Base-by-base conservation (phyloP, 1,140 invertebrate genomes). In the Papilio polyxenes region DNA sequence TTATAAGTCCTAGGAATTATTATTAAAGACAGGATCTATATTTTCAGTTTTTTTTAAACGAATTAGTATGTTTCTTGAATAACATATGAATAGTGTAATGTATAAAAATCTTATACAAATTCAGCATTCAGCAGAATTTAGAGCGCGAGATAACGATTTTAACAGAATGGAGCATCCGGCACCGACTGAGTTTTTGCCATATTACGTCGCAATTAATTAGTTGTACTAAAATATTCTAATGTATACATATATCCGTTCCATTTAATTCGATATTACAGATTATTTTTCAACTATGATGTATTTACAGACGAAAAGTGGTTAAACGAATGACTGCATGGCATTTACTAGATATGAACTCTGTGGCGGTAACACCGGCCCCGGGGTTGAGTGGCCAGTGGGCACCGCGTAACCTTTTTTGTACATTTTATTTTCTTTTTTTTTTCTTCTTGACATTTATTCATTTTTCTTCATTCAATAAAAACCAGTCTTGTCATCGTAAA, bases 191-290 rank as follows among this genome's bases (percentile, higher is more conserved):
- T 31, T 40, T 72, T 72, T 72, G 65, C 31, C 65, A 72, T 13
- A 37, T 72, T 72, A 72, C 65, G 31, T 37, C 65, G 65, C 65
- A 72, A 37, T 72, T 37, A 69, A 69, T 23, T 65, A 31, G 65
- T 72, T 72, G 6, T 37, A 37, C 53, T 81, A 59, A 82, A 69
- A 81, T 51, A 76, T 82, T 75, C 59, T 86, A 81, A 84, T 77
- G 40, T 82, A 82, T 84, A 65, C 59, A 65, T 65, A 65, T 37
- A 11, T 72, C 31, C 31, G 31, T 72, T 72, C 31, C 13, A 40
- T 15, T 72, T 72, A 40, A 37, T 37, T 72, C 1, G 11, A 72
- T 72, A 17, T 40, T 40, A 65, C 31, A 10, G 11, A 5, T 69
- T 5, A 69, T 72, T 65, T 31, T 65, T 23, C 2, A 65, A 65